Conservation (phyloP, 1,140 invertebrate genomes). For the Hermetia illucens region DNA sequence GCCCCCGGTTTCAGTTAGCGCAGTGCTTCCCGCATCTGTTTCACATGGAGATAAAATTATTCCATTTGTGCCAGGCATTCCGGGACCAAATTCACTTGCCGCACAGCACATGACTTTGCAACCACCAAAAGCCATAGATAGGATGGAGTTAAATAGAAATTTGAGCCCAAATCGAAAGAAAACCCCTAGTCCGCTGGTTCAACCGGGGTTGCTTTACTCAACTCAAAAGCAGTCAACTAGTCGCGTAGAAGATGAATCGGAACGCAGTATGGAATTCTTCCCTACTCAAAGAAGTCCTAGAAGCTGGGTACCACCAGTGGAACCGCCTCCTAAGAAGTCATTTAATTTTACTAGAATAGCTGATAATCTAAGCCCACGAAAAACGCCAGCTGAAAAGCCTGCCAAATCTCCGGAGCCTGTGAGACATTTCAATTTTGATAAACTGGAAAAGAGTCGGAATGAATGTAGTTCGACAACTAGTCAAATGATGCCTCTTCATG, state of each 20-base stretch:
- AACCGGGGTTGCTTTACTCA: too few species aligned
- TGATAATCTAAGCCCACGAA: constrained; percentile 22
- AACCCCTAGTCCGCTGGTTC: too few species aligned
- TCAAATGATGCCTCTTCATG: constrained; percentile 15
- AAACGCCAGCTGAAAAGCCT: constrained; percentile 9
- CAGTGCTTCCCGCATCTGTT: constrained; percentile 6
- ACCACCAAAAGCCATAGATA: constrained; percentile 17
- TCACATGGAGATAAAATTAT: constrained; percentile 49
- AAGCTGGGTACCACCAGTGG: background rate
- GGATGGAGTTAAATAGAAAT: constrained; percentile 7
- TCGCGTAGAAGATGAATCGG: background rate
- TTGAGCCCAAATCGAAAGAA: background rate
- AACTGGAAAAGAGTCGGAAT: constrained; percentile 17
- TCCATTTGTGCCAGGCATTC: constrained; percentile 72
- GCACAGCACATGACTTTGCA: constrained; percentile 28
- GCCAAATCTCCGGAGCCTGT: constrained; percentile 20
- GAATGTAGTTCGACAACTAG: background rate
- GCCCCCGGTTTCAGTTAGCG: constrained; percentile 33
- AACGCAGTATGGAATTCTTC: too few species aligned
- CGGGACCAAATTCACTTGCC: constrained; percentile 51
- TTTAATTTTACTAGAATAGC: constrained; percentile 27
- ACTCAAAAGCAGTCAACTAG: background rate
- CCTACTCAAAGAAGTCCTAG: background rate
- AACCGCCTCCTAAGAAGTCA: constrained; percentile 9
- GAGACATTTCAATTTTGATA: constrained; percentile 40